Percentiles rank a stretch among this genome's conserved stretches.
These are phyloP conservation scores for Zele albiditarsus DNA, from an alignment of 2,888 invertebrate species.

Conservation along the genomic window DNA sequence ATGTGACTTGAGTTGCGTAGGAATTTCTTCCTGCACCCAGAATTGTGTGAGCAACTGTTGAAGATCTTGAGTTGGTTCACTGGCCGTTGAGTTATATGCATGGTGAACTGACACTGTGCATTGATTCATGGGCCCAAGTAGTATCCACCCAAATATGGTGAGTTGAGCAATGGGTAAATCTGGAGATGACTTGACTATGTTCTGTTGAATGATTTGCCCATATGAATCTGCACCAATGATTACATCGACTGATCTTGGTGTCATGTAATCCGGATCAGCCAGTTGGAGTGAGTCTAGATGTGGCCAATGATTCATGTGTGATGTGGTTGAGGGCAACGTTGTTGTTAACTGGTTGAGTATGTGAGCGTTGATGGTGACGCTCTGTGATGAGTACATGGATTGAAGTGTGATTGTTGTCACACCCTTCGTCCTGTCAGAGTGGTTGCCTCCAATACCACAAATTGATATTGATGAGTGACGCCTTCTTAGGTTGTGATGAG, in stretches of 20 bases:
- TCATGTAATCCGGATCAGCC: too few species aligned
- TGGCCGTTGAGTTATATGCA: background rate
- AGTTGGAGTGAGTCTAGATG: conserved; percentile 35
- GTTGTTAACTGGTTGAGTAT: too few species aligned
- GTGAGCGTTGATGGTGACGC: conserved; percentile 16
- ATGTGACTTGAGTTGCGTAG: too few species aligned
- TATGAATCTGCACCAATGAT: too few species aligned
- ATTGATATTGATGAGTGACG: too few species aligned
- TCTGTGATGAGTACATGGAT: background rate
- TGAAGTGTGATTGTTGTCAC: conserved; percentile 17
- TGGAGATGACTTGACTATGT: too few species aligned
- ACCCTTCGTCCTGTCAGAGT: conserved; percentile 32
- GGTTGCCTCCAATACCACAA: conserved; percentile 20
- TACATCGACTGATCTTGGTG: too few species aligned
- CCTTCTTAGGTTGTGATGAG: too few species aligned
- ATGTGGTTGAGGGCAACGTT: conserved; percentile 37
- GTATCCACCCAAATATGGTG: conserved; percentile 39
- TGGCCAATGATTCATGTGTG: conserved; percentile 31
- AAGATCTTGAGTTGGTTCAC: too few species aligned
- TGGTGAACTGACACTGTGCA: background rate
- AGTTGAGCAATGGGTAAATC: conserved; percentile 39
- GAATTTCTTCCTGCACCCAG: too few species aligned
- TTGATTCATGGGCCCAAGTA: conserved; percentile 27
- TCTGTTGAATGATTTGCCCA: too few species aligned
- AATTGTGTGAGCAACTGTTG: too few species aligned